phyloP scores from a whole-genome alignment of 2,888 invertebrate species.

The Pyrgus malvae region DNA sequence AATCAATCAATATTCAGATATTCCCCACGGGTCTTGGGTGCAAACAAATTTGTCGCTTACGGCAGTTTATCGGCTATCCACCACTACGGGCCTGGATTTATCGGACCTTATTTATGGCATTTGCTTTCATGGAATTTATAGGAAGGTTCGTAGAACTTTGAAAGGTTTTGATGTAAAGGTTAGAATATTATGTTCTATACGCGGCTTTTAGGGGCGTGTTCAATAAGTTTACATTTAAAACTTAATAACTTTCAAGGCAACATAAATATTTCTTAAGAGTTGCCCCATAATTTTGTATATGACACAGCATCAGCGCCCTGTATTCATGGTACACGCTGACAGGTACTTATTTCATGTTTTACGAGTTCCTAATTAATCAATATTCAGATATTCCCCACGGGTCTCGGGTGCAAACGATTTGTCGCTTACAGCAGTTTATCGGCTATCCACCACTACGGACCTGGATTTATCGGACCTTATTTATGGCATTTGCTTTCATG shows the following conservation, averaged over 20 bases:
- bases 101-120: constrained; percentile 37
- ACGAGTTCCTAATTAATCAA: constrained; percentile 59
- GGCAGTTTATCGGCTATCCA: constrained; percentile 18
- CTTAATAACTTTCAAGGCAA: no score
- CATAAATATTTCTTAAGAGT: no score
- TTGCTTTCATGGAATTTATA: constrained; percentile 19
- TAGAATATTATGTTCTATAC: no score
- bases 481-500: constrained; percentile 26
- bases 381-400: constrained; percentile 43
- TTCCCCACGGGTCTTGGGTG: constrained; percentile 40
- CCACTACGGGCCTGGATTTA: constrained; percentile 46
- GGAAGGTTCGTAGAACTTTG: not conserved
- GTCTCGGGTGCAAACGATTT: constrained; percentile 45
- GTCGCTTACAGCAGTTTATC: constrained; percentile 35
- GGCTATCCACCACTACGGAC: constrained; percentile 33
- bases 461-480: constrained; percentile 47
- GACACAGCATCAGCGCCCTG: no score
- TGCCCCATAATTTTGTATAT: no score
- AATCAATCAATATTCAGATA: constrained; percentile 57
- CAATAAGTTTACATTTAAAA: no score
- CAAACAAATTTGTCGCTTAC: constrained; percentile 46
- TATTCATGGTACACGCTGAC: no score
- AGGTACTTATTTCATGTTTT: constrained; percentile 48
- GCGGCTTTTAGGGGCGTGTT: no score
- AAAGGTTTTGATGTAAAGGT: constrained; percentile 8